Evolutionary conservation across 2,113 vertebrate species (phyloP), one percentile per base, ranked within the genome.

Genomic region (Psettodes erumei): DNA sequence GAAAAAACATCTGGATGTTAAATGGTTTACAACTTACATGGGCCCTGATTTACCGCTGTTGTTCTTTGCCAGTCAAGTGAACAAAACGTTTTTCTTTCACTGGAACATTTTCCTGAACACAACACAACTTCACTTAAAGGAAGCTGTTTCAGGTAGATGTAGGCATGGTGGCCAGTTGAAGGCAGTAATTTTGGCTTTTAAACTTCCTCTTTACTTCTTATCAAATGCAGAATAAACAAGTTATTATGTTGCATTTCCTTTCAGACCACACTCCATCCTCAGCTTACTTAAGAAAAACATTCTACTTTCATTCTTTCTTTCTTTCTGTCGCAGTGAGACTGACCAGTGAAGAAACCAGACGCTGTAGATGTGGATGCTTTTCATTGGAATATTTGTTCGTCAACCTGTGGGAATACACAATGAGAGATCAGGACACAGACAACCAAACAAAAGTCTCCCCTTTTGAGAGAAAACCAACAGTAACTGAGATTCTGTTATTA

Each of bases 401-500:
- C 21, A 64, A 38, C 59, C 68, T 28, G 28, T 55, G 27, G 67
- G 47, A 66, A 66, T 42, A 61, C 30, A 51, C 6, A 1, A 37
- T 25, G 21, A 56, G 27, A 56, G 27, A 56, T 40, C 21, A 78
- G 9, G 38, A 58, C 0, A 0, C 51, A 9, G 54, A 13, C 64
- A 70, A 58, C 38, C 53, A 25, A 28, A 40, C 19, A 21, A 23
- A 64, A 55, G 35, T 18, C 51, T 63, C 42, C 12, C n/a, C 7
- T 42, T 33, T 0, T 58, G 30, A 56, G n/a, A 28, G 18, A 54
- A 50, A 59, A 42, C 67, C 43, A 70, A 61, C 56, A n/a, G 40
- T 65, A 72, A 72, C 74, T 55, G 38, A 40, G 47, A 45, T 48
- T 51, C 42, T 71, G 65, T 89, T 85, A 82, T 84, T 84, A 74